Base-by-base conservation (phyloP, 2,113 vertebrate species). In the Dolichotis patagonum region DNA sequence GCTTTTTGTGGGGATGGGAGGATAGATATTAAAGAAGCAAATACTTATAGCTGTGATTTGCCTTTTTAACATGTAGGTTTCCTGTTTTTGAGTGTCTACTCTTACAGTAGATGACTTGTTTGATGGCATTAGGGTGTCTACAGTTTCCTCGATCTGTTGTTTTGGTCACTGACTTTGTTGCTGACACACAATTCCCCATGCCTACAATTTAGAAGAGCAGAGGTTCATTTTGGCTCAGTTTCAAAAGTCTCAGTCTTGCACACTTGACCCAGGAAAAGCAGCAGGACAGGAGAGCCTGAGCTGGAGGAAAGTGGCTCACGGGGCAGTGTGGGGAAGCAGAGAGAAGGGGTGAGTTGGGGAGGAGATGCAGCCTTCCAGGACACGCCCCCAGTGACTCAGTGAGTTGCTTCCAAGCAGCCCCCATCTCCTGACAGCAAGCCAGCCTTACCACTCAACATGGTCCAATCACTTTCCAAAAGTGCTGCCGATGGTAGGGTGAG, bases 391-490 rank as follows among this genome's bases (percentile, higher is more conserved):
- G 26, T 30, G 13, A 46, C 13, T 46, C n/a, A 6, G 26, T 17
- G 7, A 49, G 26, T 49, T 38, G 19, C 19, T 22, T 8, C 26
- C 26, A 14, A 13, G 13, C 73, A 49, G 43, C 32, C 43, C 13
- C 12, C 13, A 14, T 41, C 43, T 49, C 43, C 75, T 78, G 7
- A 49, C 13, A 78, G 75, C 75, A 78, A 14, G 2, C 28, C 43
- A 30, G 73, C 43, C 16, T 3, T 14, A 3, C 3, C 43, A 17
- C 43, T 13, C 0, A 2, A 41, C 13, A 8, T 4, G 7, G 43
- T 49, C 24, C 41, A 3, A 0, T 77, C 43, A 8, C 41, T 6
- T 1, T 14, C 43, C 28, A 17, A 77, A 49, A 78, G 43, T 28
- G 28, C 3, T 17, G 28, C 28, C 6, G 30, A 9, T 8, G 14